Percentiles rank a stretch among this genome's conserved stretches.
These are phyloP conservation scores for Glossophaga mutica DNA, from an alignment of 2,797 vertebrate species.

Conservation along the genomic window DNA sequence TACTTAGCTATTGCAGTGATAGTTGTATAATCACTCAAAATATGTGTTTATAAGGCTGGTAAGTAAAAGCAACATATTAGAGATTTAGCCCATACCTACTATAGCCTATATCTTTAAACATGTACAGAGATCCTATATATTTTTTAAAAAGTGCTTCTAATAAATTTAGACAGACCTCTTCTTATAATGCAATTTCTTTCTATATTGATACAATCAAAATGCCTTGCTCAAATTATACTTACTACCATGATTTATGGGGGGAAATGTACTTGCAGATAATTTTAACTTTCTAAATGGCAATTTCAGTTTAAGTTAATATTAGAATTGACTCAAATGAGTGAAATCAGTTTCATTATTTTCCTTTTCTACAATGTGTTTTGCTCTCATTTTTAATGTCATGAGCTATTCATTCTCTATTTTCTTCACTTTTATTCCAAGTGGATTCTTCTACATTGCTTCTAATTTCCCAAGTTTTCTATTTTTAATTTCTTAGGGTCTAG, in stretches of 20 bases:
- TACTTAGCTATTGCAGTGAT: neutral
- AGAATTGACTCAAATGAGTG: constrained; percentile 34
- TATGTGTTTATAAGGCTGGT: neutral
- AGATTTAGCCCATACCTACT: neutral
- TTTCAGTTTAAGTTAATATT: constrained; percentile 51
- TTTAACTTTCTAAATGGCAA: constrained; percentile 39
- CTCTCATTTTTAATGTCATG: neutral
- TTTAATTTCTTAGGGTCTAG: constrained; percentile 15
- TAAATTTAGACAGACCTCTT: constrained; percentile 19
- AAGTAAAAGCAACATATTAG: constrained; percentile 51
- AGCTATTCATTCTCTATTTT: constrained; percentile 1
- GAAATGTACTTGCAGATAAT: neutral
- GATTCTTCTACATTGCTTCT: neutral
- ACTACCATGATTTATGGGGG: neutral
- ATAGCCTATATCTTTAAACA: neutral
- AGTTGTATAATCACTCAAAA: constrained; percentile 6
- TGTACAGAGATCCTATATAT: constrained; percentile 6
- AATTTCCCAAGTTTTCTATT: neutral
- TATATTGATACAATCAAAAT: constrained; percentile 39
- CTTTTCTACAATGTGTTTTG: neutral
- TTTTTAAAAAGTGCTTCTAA: neutral
- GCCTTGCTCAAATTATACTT: neutral
- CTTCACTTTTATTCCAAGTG: constrained; percentile 19
- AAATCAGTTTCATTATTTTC: constrained; percentile 40
- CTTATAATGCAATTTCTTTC: constrained; percentile 51